Evolutionary conservation across 1,140 invertebrate species (phyloP).

Genomic region (Lamellibrachia luymesi): DNA sequence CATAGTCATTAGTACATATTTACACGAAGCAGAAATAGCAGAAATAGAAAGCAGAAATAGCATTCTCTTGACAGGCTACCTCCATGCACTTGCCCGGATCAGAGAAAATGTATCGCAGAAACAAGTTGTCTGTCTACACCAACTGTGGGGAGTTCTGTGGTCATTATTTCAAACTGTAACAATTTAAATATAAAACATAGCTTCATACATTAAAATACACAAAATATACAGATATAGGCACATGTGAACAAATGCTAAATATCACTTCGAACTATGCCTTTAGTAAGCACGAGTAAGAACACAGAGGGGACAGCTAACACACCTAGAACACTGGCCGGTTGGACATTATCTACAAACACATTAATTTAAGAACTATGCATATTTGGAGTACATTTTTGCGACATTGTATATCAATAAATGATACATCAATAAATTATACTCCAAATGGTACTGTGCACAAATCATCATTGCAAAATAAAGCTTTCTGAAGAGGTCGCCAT

Average conservation of each 20-base stretch:
- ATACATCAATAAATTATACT: not conserved
- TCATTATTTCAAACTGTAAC: not conserved
- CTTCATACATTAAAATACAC: slow-evolving; percentile 2
- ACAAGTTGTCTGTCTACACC: not conserved
- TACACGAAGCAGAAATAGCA: not conserved
- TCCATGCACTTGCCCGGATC: not conserved
- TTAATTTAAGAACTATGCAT: not conserved
- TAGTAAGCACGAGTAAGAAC: not conserved
- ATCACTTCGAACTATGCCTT: not conserved
- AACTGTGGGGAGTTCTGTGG: too few relatives aligned
- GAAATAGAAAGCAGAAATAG: not conserved
- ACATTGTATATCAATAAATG: not conserved
- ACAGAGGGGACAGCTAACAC: not conserved
- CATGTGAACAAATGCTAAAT: not conserved
- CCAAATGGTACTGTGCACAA: not conserved
- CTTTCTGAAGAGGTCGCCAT: not conserved
- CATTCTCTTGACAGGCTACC: not conserved
- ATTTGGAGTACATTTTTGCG: not conserved
- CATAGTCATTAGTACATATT: not conserved
- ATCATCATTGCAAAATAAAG: not conserved
- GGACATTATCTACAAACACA: not conserved
- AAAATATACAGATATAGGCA: slow-evolving; percentile 1
- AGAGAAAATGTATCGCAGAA: not conserved
- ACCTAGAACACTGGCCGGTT: not conserved
- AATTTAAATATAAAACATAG: not conserved